phyloP scores from a whole-genome alignment of 2,113 vertebrate species.

The Siphamia tubifer region DNA sequence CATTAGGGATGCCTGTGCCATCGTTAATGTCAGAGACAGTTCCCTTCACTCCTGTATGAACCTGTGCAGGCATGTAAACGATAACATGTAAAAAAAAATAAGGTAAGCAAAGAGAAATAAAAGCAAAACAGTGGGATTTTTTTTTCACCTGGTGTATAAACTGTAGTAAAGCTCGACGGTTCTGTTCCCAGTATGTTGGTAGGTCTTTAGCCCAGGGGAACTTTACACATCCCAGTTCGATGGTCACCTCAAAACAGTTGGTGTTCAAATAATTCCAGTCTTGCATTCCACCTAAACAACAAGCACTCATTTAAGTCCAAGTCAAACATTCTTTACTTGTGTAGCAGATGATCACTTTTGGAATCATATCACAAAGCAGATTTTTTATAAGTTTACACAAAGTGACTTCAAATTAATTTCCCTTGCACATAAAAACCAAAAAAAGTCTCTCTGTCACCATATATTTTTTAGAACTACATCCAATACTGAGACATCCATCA shows the following conservation, averaged over 20 bases:
- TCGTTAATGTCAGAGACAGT: constrained; percentile 89
- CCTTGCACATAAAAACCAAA: no score
- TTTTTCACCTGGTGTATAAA: constrained; percentile 90
- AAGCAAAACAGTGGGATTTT: neutral
- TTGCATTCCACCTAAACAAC: constrained; percentile 92
- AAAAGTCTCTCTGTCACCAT: no score
- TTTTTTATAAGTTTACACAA: no score
- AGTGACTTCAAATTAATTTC: no score
- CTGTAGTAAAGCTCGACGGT: constrained; percentile 86
- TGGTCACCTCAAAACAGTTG: constrained; percentile 98
- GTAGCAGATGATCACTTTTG: no score
- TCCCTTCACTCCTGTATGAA: constrained; percentile 88
- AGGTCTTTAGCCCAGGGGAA: constrained; percentile 87
- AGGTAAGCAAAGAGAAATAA: neutral
- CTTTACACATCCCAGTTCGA: constrained; percentile 94
- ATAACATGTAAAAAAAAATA: neutral
- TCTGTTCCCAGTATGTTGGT: constrained; percentile 91
- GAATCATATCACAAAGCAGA: no score
- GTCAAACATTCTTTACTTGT: no score
- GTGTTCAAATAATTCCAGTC: constrained; percentile 99
- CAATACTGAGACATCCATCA: no score
- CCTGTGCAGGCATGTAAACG: constrained; percentile 74
- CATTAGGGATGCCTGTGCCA: constrained; percentile 88
- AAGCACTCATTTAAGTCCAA: no score
- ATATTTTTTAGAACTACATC: no score